A percentile compares a stretch with the other conserved stretches of the same genome.
phyloP scores from a whole-genome alignment of 1,140 invertebrate genomes.

The Tetranychus urticae region DNA sequence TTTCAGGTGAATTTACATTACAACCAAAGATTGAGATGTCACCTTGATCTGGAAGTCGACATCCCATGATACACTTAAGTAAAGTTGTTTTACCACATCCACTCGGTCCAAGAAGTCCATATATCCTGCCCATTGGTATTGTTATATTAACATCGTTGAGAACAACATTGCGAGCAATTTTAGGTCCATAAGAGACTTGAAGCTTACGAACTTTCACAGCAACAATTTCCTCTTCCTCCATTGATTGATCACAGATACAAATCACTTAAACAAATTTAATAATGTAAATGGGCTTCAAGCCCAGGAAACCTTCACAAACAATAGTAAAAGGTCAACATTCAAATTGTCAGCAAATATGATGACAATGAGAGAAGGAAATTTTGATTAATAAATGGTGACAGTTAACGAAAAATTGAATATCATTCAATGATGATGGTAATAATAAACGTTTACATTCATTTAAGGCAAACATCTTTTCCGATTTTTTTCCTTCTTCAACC shows the following conservation, averaged over 20 bases:
- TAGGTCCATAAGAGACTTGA: not conserved
- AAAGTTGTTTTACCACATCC: slow-evolving; percentile 14
- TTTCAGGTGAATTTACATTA: slow-evolving; percentile 16
- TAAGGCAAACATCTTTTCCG: no score
- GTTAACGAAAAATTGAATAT: no score
- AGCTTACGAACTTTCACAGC: not conserved
- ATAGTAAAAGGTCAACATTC: not conserved
- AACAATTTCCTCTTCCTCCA: not conserved
- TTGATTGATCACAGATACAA: not conserved
- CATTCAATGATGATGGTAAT: no score
- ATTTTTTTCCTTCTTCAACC: no score
- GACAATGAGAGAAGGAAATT: no score
- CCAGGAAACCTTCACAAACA: not conserved
- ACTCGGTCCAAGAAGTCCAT: slow-evolving; percentile 16
- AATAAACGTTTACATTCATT: no score
- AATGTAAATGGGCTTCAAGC: not conserved
- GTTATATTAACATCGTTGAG: slow-evolving; percentile 9
- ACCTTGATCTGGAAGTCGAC: slow-evolving; percentile 1
- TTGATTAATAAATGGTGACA: no score
- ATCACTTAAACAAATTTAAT: not conserved
- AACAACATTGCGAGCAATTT: not conserved
- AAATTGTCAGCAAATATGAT: no score
- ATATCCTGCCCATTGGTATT: slow-evolving; percentile 6
- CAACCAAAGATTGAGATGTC: slow-evolving; percentile 5
- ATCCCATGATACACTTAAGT: slow-evolving; percentile 8